These are phyloP conservation scores for Odocoileus hemionus DNA, from an alignment of 2,113 vertebrate genomes.

Conservation along the genomic window DNA sequence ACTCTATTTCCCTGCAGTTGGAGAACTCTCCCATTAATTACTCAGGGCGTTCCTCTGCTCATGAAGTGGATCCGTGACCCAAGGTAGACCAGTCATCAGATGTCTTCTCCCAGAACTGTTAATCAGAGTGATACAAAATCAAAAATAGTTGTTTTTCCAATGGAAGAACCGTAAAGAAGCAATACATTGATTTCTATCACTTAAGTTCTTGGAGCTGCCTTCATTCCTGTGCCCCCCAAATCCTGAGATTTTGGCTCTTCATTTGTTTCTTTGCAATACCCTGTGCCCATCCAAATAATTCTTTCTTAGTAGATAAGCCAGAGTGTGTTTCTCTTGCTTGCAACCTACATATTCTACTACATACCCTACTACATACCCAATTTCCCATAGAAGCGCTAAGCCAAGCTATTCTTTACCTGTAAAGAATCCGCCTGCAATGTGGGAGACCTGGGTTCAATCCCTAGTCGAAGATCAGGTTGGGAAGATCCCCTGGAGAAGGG, in stretches of 20 bases:
- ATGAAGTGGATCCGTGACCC: background rate
- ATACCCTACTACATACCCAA: background rate
- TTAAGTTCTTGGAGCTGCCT: background rate
- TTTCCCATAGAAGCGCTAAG: background rate
- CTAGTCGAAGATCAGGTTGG: background rate
- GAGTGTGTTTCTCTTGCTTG: background rate
- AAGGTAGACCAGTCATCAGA: background rate
- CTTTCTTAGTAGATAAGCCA: background rate
- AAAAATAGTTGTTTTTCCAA: background rate
- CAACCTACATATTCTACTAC: background rate
- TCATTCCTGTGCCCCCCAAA: background rate
- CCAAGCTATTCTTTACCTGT: background rate
- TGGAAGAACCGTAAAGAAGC: background rate
- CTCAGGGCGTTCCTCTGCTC: background rate
- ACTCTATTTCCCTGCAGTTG: background rate
- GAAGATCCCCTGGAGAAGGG: background rate
- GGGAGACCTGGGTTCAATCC: background rate
- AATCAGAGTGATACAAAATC: background rate
- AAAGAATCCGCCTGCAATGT: background rate
- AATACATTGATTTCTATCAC: background rate
- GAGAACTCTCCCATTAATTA: background rate
- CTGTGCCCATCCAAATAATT: background rate
- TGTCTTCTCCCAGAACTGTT: background rate
- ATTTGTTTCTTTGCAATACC: background rate
- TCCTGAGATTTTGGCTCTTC: background rate